phyloP scores from a whole-genome alignment of 1,140 invertebrate genomes.

The Zeugodacus cucurbitae region DNA sequence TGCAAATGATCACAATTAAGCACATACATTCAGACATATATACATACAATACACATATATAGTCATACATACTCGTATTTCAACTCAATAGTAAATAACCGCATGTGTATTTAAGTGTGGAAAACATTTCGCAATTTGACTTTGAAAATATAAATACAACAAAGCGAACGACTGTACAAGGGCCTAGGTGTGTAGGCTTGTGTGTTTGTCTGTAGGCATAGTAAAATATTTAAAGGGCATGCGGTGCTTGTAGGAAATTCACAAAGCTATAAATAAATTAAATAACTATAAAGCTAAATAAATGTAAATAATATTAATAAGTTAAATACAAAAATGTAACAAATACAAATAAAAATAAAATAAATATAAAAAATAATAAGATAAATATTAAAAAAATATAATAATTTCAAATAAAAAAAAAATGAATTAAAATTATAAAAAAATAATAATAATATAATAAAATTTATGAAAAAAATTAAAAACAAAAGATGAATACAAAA shows the following conservation, averaged over 20 bases:
- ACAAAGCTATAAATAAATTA: not conserved
- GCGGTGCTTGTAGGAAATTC: not conserved
- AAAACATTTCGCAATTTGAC: slow-evolving; percentile 28
- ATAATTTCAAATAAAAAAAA: not conserved
- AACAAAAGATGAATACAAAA: no score
- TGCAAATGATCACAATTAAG: not conserved
- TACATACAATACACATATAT: not conserved
- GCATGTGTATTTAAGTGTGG: no score
- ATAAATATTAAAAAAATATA: not conserved
- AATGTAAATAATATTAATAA: no score
- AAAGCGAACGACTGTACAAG: not conserved
- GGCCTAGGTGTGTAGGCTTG: not conserved
- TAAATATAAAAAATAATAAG: not conserved
- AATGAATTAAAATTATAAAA: not conserved
- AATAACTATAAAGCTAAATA: not conserved
- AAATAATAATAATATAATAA: not conserved
- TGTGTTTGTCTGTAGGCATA: not conserved
- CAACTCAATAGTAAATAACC: no score
- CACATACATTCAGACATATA: not conserved
- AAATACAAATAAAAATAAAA: not conserved
- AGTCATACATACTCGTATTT: not conserved
- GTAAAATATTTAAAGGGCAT: not conserved
- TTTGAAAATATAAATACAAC: slow-evolving; percentile 18
- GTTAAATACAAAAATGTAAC: not conserved
- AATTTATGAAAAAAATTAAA: no score